Evolutionary conservation across 2,888 invertebrate genomes (phyloP), one percentile per base, ranked within the genome.

Genomic region (Patella caerulea): DNA sequence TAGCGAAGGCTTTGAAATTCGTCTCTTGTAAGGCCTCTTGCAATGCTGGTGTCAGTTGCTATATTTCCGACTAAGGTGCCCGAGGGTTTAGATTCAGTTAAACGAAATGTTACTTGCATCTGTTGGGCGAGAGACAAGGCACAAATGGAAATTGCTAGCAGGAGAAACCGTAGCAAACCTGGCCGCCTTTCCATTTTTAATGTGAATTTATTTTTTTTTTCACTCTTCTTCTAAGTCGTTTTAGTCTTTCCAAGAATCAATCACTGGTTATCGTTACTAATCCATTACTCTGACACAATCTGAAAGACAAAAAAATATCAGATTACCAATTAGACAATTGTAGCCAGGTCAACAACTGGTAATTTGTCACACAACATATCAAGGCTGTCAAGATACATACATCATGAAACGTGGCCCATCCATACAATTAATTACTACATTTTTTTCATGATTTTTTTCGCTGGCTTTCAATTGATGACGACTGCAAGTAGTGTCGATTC

Each of bases 1-100:
- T 81, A 83, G 24, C 77, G 72, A 0, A 83, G 77, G 3, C 72
- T 78, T 52, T 71, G 71, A 72, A 83, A 79, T 56, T 80, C 79
- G 12, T 54, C 17, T 7, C 73, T 70, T 14, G 75, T 45, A 19
- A 83, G 79, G 52, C 83, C 82, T 17, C 83, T 53, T 45, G 80
- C 75, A 54, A 82, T 78, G 34, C 75, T 77, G 34, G 84, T 83
- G 9, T 74, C 78, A 24, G 79, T 77, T 19, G 84, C 79, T 24
- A 87, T 80, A 81, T 84, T 85, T 12, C 87, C 87, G 24, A 87
- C 82, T 69, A 82, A 81, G 29, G 78, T 79, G 17, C 84, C 83
- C 1, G 81, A 78, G n/a, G 72, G 59, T 74, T 83, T 79, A 76
- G 86, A 83, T 59, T 87, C 87, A 45, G 72, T 59, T 71, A 86